A percentile compares a stretch with the other conserved stretches of the same genome.
These are phyloP conservation scores for Myotis vivesi DNA, from an alignment of 2,797 vertebrate species.

Conservation along the genomic window DNA sequence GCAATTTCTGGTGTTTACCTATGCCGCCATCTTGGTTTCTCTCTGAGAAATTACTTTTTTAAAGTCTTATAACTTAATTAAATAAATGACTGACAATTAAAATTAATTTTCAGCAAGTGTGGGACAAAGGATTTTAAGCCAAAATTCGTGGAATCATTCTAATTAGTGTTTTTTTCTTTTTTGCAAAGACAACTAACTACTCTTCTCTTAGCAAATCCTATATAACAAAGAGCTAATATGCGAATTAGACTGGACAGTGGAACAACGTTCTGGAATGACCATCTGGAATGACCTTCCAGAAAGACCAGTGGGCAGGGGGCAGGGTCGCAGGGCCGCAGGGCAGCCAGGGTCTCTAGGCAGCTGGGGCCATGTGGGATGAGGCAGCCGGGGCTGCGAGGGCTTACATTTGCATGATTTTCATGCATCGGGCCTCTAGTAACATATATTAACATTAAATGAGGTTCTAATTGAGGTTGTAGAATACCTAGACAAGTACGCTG, in stretches of 20 bases:
- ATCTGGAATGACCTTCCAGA: too few species aligned
- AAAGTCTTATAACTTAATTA: slow-evolving; percentile 41
- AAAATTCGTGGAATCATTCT: background rate
- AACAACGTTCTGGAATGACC: too few species aligned
- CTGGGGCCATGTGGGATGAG: too few species aligned
- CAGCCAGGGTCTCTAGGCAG: too few species aligned
- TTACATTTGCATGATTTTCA: too few species aligned
- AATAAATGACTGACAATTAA: background rate
- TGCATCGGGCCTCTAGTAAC: background rate
- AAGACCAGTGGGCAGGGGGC: too few species aligned
- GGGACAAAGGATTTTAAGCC: background rate
- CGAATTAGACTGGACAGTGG: too few species aligned
- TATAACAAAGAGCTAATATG: too few species aligned
- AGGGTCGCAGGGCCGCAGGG: too few species aligned
- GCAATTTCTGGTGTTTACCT: too few species aligned
- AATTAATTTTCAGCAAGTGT: slow-evolving; percentile 46
- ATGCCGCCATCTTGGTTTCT: too few species aligned
- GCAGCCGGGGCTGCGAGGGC: too few species aligned
- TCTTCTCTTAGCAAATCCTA: slow-evolving; percentile 29
- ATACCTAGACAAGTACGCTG: background rate
- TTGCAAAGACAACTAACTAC: background rate
- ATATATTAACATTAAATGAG: background rate
- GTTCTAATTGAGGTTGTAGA: background rate
- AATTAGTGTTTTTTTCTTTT: background rate
- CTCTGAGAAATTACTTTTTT: slow-evolving; percentile 19